Conservation (phyloP, 2,888 invertebrate species). For the Geophilus truncorum region DNA sequence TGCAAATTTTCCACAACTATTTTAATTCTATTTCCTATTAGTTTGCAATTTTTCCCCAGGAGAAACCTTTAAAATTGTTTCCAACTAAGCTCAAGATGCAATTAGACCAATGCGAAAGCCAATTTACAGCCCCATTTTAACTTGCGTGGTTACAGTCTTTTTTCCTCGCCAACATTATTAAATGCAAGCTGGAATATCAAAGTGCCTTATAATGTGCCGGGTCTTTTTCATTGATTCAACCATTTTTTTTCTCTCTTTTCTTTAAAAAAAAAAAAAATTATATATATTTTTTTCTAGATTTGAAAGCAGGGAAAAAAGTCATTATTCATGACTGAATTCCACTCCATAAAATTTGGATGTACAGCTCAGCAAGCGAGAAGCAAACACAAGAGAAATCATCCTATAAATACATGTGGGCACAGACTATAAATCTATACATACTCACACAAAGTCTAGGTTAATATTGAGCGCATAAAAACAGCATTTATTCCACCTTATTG, state of each 20-base stretch:
- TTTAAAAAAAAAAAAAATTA: neutral
- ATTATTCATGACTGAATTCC: constrained; percentile 31
- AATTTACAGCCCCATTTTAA: constrained; percentile 22
- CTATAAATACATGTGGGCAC: constrained; percentile 24
- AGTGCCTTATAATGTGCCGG: neutral
- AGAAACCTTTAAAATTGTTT: constrained; percentile 19
- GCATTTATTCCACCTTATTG: constrained; percentile 27
- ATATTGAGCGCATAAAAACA: constrained; percentile 20
- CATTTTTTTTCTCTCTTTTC: neutral
- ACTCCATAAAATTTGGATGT: constrained; percentile 29
- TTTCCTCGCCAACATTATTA: neutral
- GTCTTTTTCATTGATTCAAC: constrained; percentile 1
- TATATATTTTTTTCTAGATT: no score
- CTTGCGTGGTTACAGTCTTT: neutral
- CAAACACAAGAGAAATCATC: constrained; percentile 24
- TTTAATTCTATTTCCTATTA: constrained; percentile 21
- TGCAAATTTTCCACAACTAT: constrained; percentile 23
- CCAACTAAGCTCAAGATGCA: constrained; percentile 25
- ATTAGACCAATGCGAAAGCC: constrained; percentile 21
- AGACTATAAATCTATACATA: constrained; percentile 20
- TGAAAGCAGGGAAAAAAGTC: no score
- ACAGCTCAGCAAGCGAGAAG: constrained; percentile 25
- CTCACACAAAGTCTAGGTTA: constrained; percentile 5
- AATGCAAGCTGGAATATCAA: constrained; percentile 3
- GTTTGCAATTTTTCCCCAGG: constrained; percentile 18